Conservation (phyloP, 1,140 invertebrate species). For the Ceratosolen solmsi region DNA sequence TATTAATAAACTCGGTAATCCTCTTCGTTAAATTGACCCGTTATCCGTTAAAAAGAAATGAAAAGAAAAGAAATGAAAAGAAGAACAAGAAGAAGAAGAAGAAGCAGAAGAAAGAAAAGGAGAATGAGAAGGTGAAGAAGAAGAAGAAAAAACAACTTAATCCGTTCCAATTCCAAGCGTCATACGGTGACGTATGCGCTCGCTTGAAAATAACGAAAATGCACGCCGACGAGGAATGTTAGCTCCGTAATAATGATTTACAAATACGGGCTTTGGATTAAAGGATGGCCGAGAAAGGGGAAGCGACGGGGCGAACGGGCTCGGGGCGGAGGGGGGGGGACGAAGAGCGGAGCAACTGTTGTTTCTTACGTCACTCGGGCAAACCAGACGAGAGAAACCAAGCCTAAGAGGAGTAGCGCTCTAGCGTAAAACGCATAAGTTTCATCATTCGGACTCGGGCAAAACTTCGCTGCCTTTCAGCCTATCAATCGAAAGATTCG, state of each 20-base stretch:
- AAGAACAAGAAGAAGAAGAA: no score
- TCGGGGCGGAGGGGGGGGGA: not conserved
- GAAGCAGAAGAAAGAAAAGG: no score
- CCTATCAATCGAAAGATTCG: not conserved
- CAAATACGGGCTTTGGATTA: not conserved
- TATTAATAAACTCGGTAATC: no score
- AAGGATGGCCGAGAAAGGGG: constrained; percentile 49
- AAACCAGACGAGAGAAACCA: not conserved
- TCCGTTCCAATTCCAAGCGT: not conserved
- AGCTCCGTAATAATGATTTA: not conserved
- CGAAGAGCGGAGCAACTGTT: not conserved
- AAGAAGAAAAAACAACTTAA: not conserved
- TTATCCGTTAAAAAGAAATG: no score
- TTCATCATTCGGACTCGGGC: not conserved
- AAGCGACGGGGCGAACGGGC: not conserved
- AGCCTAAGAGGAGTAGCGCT: not conserved
- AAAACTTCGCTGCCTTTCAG: not conserved
- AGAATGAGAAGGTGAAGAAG: not conserved
- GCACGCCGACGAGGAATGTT: not conserved
- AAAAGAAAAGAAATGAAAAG: no score
- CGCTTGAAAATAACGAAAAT: not conserved
- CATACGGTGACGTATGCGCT: not conserved
- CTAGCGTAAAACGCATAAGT: no score
- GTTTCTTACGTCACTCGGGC: constrained; percentile 45
- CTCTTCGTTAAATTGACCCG: no score